Evolutionary conservation across 2,888 invertebrate genomes (phyloP).

Genomic region (Chrysomela aeneicollis): DNA sequence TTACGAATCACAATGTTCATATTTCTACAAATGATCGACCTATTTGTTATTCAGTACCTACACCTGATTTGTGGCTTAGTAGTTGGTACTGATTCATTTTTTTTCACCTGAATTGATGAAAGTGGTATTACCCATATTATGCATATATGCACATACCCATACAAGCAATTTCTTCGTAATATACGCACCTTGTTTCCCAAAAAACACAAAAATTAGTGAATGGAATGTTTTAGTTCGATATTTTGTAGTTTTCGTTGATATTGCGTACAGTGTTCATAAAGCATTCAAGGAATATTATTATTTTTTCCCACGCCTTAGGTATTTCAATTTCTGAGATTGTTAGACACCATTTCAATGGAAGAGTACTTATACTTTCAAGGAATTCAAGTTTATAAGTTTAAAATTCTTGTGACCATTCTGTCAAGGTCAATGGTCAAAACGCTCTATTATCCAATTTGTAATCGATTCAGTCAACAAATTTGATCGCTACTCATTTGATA

Average conservation of each 20-base stretch:
- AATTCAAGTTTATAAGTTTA: slow-evolving; percentile 25
- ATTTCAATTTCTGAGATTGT: too few relatives aligned
- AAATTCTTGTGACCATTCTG: slow-evolving; percentile 33
- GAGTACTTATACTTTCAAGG: slow-evolving; percentile 34
- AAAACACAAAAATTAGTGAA: too few relatives aligned
- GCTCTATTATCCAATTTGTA: too few relatives aligned
- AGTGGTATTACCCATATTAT: neutral
- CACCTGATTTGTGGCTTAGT: neutral
- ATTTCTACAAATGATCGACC: neutral
- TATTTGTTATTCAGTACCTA: neutral
- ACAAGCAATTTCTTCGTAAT: too few relatives aligned
- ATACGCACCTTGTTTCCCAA: too few relatives aligned
- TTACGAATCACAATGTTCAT: neutral
- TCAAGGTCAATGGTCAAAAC: slow-evolving; percentile 41
- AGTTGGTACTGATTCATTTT: neutral
- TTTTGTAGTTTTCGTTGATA: too few relatives aligned
- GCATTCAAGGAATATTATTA: too few relatives aligned
- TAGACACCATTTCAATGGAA: slow-evolving; percentile 4
- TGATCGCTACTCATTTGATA: too few relatives aligned
- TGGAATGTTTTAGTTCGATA: too few relatives aligned
- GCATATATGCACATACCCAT: neutral
- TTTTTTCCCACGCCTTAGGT: neutral
- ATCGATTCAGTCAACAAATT: too few relatives aligned
- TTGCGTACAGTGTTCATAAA: too few relatives aligned
- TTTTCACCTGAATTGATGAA: neutral